These are phyloP conservation scores for Ephydatia muelleri DNA, from an alignment of 37 sponge, comb jelly and placozoan genomes.

Conservation along the genomic window DNA sequence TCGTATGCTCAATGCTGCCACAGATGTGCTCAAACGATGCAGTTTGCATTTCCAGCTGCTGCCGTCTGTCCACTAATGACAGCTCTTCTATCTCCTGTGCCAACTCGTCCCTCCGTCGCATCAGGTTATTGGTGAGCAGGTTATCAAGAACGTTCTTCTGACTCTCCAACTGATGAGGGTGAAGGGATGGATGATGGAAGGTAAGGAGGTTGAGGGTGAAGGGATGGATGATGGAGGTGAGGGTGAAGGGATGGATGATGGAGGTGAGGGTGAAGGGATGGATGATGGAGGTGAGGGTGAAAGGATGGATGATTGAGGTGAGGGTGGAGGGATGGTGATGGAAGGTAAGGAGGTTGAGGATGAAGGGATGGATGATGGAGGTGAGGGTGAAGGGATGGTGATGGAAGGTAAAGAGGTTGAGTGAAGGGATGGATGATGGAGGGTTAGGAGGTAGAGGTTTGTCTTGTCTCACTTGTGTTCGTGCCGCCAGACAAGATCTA, in stretches of 20 bases:
- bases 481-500: constrained; percentile 55
- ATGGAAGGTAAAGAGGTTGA: no score
- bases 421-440: no score
- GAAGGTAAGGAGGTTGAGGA: no score
- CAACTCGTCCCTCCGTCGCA: constrained; percentile 72
- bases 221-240: no score
- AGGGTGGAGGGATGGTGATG: not conserved
- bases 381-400: not conserved
- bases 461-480: constrained; percentile 50
- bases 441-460: no score
- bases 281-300: no score
- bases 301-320: not conserved
- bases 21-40: constrained; percentile 56
- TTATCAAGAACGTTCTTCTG: constrained; percentile 88
- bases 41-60: constrained; percentile 64
- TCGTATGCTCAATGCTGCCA: constrained; percentile 44
- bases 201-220: no score
- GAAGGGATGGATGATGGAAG: not conserved
- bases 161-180: constrained; percentile 58
- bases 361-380: no score
- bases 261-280: no score
- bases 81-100: constrained; percentile 61
- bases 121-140: constrained; percentile 70
- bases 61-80: constrained; percentile 57
- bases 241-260: no score